A percentile compares a stretch with the other conserved stretches of the same genome.
Evolutionary conservation across 2,113 vertebrate genomes (phyloP).

Genomic region (Sapayoa aenigma): DNA sequence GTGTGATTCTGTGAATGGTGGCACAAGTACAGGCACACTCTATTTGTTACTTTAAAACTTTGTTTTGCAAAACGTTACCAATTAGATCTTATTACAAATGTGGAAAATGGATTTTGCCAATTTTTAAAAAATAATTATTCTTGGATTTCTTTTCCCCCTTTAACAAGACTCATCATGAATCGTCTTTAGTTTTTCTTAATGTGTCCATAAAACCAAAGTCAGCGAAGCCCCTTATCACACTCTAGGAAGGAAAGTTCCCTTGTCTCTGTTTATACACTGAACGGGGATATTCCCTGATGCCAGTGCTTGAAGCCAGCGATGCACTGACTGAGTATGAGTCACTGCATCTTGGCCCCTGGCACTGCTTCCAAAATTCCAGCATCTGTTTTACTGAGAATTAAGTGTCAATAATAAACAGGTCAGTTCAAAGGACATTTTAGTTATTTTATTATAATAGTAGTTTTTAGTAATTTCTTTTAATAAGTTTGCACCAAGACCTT

Average conservation of each 20-base stretch:
- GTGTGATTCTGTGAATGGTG: background rate
- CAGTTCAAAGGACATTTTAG: background rate
- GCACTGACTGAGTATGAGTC: background rate
- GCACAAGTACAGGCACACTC: background rate
- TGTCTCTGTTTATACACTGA: background rate
- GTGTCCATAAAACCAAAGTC: background rate
- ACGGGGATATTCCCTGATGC: background rate
- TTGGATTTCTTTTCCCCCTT: background rate
- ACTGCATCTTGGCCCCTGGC: background rate
- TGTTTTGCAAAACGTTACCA: background rate
- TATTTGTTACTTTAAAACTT: background rate
- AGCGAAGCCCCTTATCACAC: background rate
- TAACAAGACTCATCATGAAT: background rate
- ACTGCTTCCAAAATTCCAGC: background rate
- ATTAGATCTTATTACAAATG: background rate
- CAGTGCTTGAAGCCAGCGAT: background rate
- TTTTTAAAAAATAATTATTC: background rate
- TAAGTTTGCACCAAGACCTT: background rate
- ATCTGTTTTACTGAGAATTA: background rate
- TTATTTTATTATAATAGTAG: background rate
- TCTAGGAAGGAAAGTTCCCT: background rate
- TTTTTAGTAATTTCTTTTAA: background rate
- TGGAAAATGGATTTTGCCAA: rapidly evolving
- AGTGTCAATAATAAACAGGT: background rate
- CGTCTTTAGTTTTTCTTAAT: background rate